Base-by-base conservation (phyloP, 2,113 vertebrate genomes). In the Aspiorhynchus laticeps region DNA sequence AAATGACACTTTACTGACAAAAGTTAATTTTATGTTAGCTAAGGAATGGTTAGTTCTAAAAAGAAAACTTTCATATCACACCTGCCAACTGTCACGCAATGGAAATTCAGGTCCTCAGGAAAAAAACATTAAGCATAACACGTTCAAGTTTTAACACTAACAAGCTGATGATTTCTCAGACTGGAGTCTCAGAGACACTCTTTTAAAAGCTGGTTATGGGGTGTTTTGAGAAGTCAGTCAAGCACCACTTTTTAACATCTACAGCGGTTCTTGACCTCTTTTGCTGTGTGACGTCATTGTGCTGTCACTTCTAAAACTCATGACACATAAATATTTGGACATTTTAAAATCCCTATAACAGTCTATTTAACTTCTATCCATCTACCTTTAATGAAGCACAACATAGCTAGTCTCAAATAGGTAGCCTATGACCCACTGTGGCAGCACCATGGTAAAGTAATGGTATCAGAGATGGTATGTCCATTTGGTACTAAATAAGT, bases 201-300 rank as follows among this genome's bases (percentile, higher is more conserved):
- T 61, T 51, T 33, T 80, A 61, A 86, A 81, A 81, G 56, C 19
- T 51, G 31, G 56, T 26, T 65, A 41, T 82, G 69, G 46, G n/a
- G n/a, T 76, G 71, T 85, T 56, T 74, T 75, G 77, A 80, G 21
- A 43, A 76, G 80, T 43, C 11, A 4, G 63, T 83, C 63, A 71
- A 69, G 43, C 80, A 53, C 43, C 43, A n/a, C 80, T 36, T 83
- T 83, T 24, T 71, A 33, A 51, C 28, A 83, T 83, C 31, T 48
- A 51, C 26, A 69, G 76, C 43, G 53, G 19, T 51, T 83, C 81
- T 51, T 53, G 26, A 83, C 63, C 63, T 31, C 28, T 53, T 83
- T 71, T n/a, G 21, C 17, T 65, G 41, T 3, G 26, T 83, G 80
- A 33, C 43, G 11, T 51, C 61, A 53, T 51, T 33, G 19, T 83